Evolutionary conservation across 1,140 invertebrate genomes (phyloP).

Genomic region (Solen grandis): DNA sequence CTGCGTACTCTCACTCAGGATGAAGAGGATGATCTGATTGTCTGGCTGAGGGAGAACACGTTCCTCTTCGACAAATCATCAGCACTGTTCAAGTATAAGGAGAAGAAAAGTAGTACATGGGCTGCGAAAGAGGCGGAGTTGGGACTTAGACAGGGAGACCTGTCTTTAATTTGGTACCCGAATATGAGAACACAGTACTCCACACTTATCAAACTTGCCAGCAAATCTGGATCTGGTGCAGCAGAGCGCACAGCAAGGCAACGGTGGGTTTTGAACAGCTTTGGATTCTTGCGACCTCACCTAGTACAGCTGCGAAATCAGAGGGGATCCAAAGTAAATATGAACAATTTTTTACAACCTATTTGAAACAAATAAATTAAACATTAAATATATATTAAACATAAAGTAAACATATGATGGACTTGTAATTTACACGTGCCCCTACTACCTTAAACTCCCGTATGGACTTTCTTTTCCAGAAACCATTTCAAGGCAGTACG

Average conservation of each 20-base stretch:
- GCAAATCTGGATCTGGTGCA: constrained; percentile 33
- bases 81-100: constrained; percentile 27
- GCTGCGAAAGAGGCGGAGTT: constrained; percentile 35
- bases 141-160: constrained; percentile 9
- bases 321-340: constrained; percentile 29
- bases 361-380: constrained; percentile 31
- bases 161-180: constrained; percentile 24
- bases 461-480: neutral
- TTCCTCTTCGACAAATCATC: constrained; percentile 39
- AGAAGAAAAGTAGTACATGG: constrained; percentile 38
- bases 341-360: neutral
- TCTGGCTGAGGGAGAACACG: constrained; percentile 34
- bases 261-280: constrained; percentile 24
- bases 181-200: constrained; percentile 28
- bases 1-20: constrained; percentile 15
- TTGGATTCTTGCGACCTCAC: constrained; percentile 10
- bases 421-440: neutral
- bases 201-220: constrained; percentile 17
- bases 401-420: constrained; percentile 1
- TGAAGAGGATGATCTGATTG: constrained; percentile 22
- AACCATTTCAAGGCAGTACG: constrained; percentile 3
- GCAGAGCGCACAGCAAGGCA: constrained; percentile 30
- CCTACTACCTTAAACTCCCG: neutral
- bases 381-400: constrained; percentile 16
- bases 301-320: constrained; percentile 24